Evolutionary conservation across 2,888 invertebrate species (phyloP), one percentile per base, ranked within the genome.

Genomic region (Cryptophagus acutangulus): DNA sequence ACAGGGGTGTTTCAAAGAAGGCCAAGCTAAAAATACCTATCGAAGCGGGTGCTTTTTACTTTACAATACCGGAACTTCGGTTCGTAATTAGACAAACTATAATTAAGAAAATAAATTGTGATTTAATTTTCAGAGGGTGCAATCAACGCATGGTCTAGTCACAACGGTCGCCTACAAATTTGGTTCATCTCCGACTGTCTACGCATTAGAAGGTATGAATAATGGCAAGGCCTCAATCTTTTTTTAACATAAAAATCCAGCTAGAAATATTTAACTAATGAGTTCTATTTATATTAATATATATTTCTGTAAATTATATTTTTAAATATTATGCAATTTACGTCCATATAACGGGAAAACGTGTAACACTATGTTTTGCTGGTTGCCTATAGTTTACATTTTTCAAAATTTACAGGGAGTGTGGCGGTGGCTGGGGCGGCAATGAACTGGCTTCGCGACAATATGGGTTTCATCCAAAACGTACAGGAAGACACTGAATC

Each of bases 161-260:
- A 96, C 97, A 2, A 99, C 99, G 0, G 91, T 99, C 0, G 99
- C 87, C 2, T 99, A 94, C 70, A 85, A 97, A 65, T 73, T 97
- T 55, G 97, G 97, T 0, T 82, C 84, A 17, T 74, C 78, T 9
- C 86, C 88, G 0, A 78, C 87, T 0, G 79, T 86, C 0, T 99
- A 96, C 63, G 97, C 97, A 0, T 70, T 99, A n/a, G 99, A 99
- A 77, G 97, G 79, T 77, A 18, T 18, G 10, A 18, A 16, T 35
- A 35, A 38, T 38, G 36, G 8, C 15, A 40, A n/a, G 24, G 17
- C 24, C 24, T 20, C n/a, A 8, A n/a, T 8, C n/a, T 20, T 20
- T 20, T 20, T 20, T 20, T 20, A n/a, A n/a, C n/a, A n/a, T n/a
- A n/a, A n/a, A n/a, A n/a, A n/a, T n/a, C n/a, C n/a, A n/a, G n/a